Base-by-base conservation (phyloP, 2,113 vertebrate genomes). In the Scopus umbretta region DNA sequence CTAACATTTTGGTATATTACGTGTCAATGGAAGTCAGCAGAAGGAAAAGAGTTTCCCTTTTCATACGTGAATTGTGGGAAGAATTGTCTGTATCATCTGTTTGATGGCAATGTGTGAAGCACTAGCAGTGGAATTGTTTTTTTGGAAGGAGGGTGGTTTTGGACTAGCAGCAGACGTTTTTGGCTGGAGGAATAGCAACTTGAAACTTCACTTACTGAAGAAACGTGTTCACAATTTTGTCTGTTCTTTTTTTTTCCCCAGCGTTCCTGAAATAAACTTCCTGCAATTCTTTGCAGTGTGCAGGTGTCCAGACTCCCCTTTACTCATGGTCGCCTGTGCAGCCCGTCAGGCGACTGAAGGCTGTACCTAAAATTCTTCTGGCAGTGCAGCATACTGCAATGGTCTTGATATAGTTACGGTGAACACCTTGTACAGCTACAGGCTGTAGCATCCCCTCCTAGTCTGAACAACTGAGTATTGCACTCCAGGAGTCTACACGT, bases 191-290 rank as follows among this genome's bases (percentile, higher is more conserved):
- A 88, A 20, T 88, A 96, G 83, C 86, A 68, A 72, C 68, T 95
- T 93, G 88, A 95, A 95, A 88, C 95, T 95, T 93, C 49, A 63
- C 50, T 96, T 94, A 61, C 90, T 92, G 90, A 83, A 97, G 94
- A 96, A 97, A 96, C 92, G 91, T 96, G 95, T 94, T 97, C 88
- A 95, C 91, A 89, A 86, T 97, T 96, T 96, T 96, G 71, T 95
- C 90, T 96, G 27, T 92, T 82, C 61, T 70, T 74, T 86, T 90
- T 91, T 79, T 82, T 55, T 62, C 72, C 82, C 76, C 92, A 96
- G 92, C 76, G 91, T 96, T 97, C 96, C 96, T 96, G 95, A 96
- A 96, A 97, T 97, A 97, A 96, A 96, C 96, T 96, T 96, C 96
- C 96, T 96, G 94, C 94, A 96, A 96, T 96, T 97, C 96, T 95